Conservation (phyloP, 2,888 invertebrate genomes). For the Seira ritae region DNA sequence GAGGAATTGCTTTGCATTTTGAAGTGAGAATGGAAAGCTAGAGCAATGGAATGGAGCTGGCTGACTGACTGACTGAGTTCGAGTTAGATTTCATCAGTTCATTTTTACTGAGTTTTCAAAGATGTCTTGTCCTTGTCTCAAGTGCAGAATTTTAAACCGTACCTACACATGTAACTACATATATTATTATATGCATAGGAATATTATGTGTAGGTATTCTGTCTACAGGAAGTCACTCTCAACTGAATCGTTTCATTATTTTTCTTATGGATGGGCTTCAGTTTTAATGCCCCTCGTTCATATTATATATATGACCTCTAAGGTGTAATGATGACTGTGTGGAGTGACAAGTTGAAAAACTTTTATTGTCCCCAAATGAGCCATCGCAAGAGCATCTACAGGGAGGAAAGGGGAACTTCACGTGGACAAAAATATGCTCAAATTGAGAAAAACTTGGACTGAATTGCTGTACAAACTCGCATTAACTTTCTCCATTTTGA, state of each 20-base stretch:
- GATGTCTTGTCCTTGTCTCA: background rate
- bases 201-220: no score
- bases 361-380: constrained; percentile 51
- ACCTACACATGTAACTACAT: no score
- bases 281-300: background rate
- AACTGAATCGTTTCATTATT: no score
- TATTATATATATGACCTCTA: constrained; percentile 16
- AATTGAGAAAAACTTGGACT: no score
- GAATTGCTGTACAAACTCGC: background rate
- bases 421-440: background rate
- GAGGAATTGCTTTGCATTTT: background rate
- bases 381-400: constrained; percentile 16
- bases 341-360: constrained; percentile 51
- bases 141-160: background rate
- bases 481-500: background rate
- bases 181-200: no score
- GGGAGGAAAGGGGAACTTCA: background rate
- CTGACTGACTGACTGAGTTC: no score
- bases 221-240: no score
- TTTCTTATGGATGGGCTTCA: background rate
- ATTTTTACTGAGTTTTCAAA: background rate
- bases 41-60: no score
- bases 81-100: background rate
- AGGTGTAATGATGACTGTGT: constrained; percentile 34
- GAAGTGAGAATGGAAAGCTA: background rate